A percentile compares a stretch with the other conserved stretches of the same genome.
Evolutionary conservation across 2,113 vertebrate genomes (phyloP).

Genomic region (Carollia perspicillata): DNA sequence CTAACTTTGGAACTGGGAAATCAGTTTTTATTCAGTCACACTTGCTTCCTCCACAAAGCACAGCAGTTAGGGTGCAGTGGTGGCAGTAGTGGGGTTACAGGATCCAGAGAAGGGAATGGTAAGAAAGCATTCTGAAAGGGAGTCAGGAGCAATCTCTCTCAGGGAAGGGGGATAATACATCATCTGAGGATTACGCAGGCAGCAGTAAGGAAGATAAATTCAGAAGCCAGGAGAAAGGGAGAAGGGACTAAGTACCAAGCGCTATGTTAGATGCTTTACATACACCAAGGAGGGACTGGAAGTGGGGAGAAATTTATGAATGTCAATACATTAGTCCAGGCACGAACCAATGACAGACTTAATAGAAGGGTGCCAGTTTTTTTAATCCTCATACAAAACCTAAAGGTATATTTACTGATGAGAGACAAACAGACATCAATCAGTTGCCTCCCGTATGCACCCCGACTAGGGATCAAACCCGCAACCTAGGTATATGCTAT

Average conservation of each 20-base stretch:
- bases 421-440: too few relatives aligned
- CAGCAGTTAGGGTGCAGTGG: background rate
- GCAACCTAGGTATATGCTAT: too few relatives aligned
- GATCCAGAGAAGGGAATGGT: background rate
- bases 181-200: background rate
- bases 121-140: background rate
- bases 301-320: background rate
- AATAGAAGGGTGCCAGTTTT: background rate
- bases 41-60: background rate
- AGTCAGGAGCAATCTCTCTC: background rate
- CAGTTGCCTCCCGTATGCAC: too few relatives aligned
- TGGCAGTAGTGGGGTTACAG: background rate
- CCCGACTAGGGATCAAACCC: too few relatives aligned
- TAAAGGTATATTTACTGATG: too few relatives aligned
- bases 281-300: background rate
- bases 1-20: slow-evolving; percentile 34
- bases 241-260: background rate
- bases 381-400: too few relatives aligned
- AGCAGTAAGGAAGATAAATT: background rate
- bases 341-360: background rate
- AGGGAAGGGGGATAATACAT: background rate
- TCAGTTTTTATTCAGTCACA: slow-evolving; percentile 38
- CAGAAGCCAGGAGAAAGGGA: background rate
- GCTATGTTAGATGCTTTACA: background rate
- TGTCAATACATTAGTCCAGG: background rate